A percentile compares a stretch with the other conserved stretches of the same genome.
Conservation (phyloP, 2,113 vertebrate species). For the Halcyon senegalensis region DNA sequence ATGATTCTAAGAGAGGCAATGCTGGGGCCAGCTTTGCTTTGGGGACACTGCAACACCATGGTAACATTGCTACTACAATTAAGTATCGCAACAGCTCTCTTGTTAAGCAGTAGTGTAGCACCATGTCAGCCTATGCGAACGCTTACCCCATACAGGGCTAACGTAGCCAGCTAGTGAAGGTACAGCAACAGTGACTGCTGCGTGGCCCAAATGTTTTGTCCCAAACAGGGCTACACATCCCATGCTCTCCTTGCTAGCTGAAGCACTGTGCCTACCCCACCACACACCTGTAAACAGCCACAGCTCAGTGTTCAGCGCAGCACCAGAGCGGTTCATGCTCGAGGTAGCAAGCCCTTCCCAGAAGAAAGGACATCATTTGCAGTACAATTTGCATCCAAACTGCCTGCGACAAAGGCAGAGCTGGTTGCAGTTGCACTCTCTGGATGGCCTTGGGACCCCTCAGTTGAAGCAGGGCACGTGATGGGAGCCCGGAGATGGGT, state of each 20-base stretch:
- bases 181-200: not conserved
- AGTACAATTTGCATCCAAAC: not conserved
- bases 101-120: not conserved
- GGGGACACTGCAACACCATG: not conserved
- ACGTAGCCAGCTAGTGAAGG: not conserved
- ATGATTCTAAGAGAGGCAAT: not conserved
- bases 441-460: not conserved
- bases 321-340: not conserved
- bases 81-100: not conserved
- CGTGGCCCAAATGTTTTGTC: not conserved
- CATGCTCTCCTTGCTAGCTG: not conserved
- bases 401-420: not conserved
- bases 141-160: not conserved
- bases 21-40: not conserved
- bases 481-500: not conserved
- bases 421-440: not conserved
- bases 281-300: not conserved
- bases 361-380: not conserved
- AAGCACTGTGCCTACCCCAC: not conserved
- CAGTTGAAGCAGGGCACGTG: fast-evolving
- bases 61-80: not conserved
- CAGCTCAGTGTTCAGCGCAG: not conserved
- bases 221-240: not conserved
- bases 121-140: not conserved
- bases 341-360: not conserved